Conservation (phyloP, 2,888 invertebrate species). For the Scaptomyza tumidula region DNA sequence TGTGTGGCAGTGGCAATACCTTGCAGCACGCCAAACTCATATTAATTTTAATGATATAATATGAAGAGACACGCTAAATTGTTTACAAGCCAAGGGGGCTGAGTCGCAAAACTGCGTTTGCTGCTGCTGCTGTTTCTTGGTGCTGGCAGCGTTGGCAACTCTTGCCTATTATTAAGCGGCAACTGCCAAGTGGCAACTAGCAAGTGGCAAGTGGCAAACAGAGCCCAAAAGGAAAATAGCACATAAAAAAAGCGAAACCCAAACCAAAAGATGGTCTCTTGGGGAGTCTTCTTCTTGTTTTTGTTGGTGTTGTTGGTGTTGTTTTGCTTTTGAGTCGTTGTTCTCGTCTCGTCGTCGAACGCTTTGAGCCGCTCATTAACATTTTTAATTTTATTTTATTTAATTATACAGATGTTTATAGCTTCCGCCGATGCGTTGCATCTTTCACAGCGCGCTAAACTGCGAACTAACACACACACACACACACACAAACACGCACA, state of each 20-base stretch:
- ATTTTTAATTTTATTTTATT: constrained; percentile 81
- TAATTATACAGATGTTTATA: constrained; percentile 79
- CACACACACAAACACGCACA: constrained; percentile 10
- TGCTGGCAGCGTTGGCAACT: constrained; percentile 16
- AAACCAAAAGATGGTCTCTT: background rate
- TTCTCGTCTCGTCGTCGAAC: constrained; percentile 11
- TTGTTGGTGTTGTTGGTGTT: background rate
- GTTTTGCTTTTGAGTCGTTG: background rate
- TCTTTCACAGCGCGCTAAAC: constrained; percentile 66
- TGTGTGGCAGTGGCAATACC: constrained; percentile 53
- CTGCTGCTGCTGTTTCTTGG: background rate
- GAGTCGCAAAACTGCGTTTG: constrained; percentile 52
- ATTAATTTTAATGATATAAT: constrained; percentile 81
- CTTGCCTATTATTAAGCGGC: constrained; percentile 6
- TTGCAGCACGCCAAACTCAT: constrained; percentile 72
- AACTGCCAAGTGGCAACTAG: constrained; percentile 8
- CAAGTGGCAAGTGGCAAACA: constrained; percentile 16
- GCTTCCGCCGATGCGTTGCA: constrained; percentile 77
- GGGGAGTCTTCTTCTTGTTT: background rate
- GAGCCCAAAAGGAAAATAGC: constrained; percentile 25
- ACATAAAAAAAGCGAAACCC: background rate
- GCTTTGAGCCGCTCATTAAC: constrained; percentile 63
- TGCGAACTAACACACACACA: constrained; percentile 64
- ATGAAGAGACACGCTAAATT: constrained; percentile 77
- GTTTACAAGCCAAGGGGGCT: constrained; percentile 72